A percentile compares a stretch with the other conserved stretches of the same genome.
phyloP scores from a whole-genome alignment of 2,888 invertebrate genomes.

The Cloeon dipterum region DNA sequence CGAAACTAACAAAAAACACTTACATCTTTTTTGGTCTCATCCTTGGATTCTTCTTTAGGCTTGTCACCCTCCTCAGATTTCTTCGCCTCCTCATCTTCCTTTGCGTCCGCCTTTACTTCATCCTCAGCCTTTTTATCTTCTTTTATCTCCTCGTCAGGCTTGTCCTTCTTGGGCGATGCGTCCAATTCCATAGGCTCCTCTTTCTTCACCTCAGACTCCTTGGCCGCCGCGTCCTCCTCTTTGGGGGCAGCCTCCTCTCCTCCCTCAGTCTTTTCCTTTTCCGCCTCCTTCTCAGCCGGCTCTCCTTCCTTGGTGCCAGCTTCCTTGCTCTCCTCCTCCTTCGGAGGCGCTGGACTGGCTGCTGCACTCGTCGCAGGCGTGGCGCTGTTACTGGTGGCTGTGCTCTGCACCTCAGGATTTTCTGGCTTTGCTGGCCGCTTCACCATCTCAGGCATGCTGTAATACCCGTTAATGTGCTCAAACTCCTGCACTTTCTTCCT shows the following conservation, averaged over 20 bases:
- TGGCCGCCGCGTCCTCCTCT: conserved; percentile 8
- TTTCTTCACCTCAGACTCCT: conserved; percentile 11
- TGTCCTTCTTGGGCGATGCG: conserved; percentile 9
- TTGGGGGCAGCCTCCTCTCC: conserved; percentile 10
- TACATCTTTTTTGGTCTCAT: conserved; percentile 5
- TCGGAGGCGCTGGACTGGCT: conserved; percentile 41
- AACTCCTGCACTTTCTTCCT: conserved; percentile 99
- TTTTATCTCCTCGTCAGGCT: conserved; percentile 8
- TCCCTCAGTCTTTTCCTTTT: conserved; percentile 13
- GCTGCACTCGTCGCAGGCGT: conserved; percentile 21
- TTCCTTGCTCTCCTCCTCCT: conserved; percentile 7
- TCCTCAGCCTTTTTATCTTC: conserved; percentile 12
- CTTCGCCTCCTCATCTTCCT: conserved; percentile 11
- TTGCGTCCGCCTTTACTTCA: conserved; percentile 10
- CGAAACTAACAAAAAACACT: neutral
- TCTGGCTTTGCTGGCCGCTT: conserved; percentile 32
- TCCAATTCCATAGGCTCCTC: conserved; percentile 12
- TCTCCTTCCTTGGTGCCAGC: conserved; percentile 8
- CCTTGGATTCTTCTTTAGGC: conserved; percentile 6
- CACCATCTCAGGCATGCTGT: conserved; percentile 87
- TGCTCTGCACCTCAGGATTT: conserved; percentile 17
- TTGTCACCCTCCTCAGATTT: conserved; percentile 7
- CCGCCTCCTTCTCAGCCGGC: conserved; percentile 11
- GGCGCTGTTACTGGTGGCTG: conserved; percentile 18
- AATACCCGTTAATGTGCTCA: conserved; percentile 92